A percentile compares a stretch with the other conserved stretches of the same genome.
Conservation (phyloP, 2,888 invertebrate genomes). For the Neoitamus cyanurus region DNA sequence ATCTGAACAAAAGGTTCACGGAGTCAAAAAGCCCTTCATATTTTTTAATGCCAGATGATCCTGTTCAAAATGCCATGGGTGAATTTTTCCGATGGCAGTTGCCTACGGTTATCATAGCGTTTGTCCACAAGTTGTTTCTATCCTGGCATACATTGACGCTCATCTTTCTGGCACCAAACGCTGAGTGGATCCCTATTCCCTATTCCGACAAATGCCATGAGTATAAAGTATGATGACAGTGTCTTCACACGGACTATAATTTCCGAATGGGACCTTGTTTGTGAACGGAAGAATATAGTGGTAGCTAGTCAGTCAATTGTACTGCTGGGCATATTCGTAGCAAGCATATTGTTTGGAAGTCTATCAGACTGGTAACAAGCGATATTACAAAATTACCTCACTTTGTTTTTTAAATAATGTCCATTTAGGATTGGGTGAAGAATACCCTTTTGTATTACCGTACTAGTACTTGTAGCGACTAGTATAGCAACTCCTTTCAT, state of each 20-base stretch:
- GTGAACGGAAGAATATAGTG: slow-evolving; percentile 74
- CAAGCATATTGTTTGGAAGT: slow-evolving; percentile 78
- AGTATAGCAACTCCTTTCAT: slow-evolving; percentile 78
- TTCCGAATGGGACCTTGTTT: slow-evolving; percentile 80
- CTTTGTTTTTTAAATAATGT: slow-evolving; percentile 60
- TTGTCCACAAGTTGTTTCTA: slow-evolving; percentile 78
- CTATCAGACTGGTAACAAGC: slow-evolving; percentile 81
- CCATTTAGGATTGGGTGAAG: slow-evolving; percentile 76
- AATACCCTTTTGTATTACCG: slow-evolving; percentile 75
- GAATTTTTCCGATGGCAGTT: slow-evolving; percentile 81
- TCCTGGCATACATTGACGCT: slow-evolving; percentile 83
- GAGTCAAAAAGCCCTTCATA: not conserved
- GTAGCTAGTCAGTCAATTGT: slow-evolving; percentile 77
- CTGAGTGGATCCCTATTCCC: slow-evolving; percentile 66
- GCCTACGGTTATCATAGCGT: slow-evolving; percentile 75
- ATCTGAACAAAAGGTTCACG: not conserved
- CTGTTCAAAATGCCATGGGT: slow-evolving; percentile 77
- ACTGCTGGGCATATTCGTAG: slow-evolving; percentile 80
- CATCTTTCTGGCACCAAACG: slow-evolving; percentile 77
- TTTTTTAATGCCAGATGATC: slow-evolving; percentile 68
- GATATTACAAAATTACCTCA: no score
- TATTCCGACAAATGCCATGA: slow-evolving; percentile 70
- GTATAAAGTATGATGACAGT: slow-evolving; percentile 72
- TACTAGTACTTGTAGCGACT: slow-evolving; percentile 75
- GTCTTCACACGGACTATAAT: slow-evolving; percentile 76